Base-by-base conservation (phyloP, 2,888 invertebrate species). In the Tenthredo mesomela region DNA sequence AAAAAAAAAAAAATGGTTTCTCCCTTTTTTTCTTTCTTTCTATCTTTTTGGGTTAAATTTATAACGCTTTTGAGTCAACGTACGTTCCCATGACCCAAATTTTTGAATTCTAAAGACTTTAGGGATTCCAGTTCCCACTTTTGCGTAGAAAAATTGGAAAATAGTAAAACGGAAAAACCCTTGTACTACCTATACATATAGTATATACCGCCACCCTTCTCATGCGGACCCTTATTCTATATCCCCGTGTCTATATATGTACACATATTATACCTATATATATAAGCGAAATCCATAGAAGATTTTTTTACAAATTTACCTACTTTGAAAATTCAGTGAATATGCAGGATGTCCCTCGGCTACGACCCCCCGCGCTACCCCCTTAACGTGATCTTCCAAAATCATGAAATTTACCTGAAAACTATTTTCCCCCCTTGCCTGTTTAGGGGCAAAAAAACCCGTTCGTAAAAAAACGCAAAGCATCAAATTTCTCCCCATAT, bases 31-130 rank as follows among this genome's bases (percentile, higher is more conserved):
- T 65, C 61, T 29, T 65, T 73, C 1, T 84, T 82, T 58, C 71
- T 77, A 29, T 58, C 77, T 84, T 70, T 85, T 87, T 85, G 25
- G 43, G 73, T 21, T 9, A 73, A 12, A 33, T 18, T 40, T n/a
- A 50, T 10, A 77, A 40, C 71, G 71, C n/a, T 73, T 77, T 77
- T 54, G 67, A 67, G 43, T 82, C 67, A 82, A 82, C 85, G 40
- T 88, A 89, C 88, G 91, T 93, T 93, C 93, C 92, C 93, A 93
- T 93, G 93, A 92, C 92, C 93, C 87, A 92, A 90, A 93, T 93
- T 90, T 89, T 33, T 84, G 88, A 89, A 90, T 70, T 92, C 88
- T 90, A 91, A 91, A 91, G 91, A 89, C 80, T 43, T 10, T 9
- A 0, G 70, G 73, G 25, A 43, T 21, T 7, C 15, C 18, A 33